Conservation (phyloP, 1,140 invertebrate genomes). For the Brachionus rubens region DNA sequence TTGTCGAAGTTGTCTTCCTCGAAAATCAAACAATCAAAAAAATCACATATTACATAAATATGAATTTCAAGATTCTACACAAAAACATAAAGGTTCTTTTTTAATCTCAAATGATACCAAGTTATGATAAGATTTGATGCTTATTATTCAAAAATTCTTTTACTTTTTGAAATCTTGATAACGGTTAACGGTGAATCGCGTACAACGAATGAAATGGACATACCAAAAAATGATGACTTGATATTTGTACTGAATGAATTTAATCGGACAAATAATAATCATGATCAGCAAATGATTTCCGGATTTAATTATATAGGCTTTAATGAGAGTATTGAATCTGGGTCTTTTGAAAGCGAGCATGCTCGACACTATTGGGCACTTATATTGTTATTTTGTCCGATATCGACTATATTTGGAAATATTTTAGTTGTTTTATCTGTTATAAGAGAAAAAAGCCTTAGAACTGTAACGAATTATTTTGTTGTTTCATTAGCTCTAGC, state of each 20-base stretch:
- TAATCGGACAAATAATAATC: not conserved
- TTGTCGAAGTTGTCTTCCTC: no score
- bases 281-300: no score
- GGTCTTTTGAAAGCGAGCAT: not conserved
- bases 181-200: no score
- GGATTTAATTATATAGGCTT: constrained; percentile 29
- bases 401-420: constrained; percentile 92
- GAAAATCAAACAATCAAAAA: no score
- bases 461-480: constrained; percentile 96
- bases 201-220: not conserved
- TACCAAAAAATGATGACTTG: not conserved
- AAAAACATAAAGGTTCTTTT: no score
- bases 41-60: no score
- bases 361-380: constrained; percentile 70
- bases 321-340: not conserved
- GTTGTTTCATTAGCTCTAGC: constrained; percentile 95
- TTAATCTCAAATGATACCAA: no score
- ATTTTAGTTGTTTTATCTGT: constrained; percentile 91
- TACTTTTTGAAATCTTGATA: no score
- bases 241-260: not conserved
- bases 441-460: constrained; percentile 73
- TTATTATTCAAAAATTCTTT: no score
- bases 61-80: no score
- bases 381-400: constrained; percentile 79
- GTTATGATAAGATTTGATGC: no score